Evolutionary conservation across 2,797 vertebrate species (phyloP).

Genomic region (Gallinago solitaria): DNA sequence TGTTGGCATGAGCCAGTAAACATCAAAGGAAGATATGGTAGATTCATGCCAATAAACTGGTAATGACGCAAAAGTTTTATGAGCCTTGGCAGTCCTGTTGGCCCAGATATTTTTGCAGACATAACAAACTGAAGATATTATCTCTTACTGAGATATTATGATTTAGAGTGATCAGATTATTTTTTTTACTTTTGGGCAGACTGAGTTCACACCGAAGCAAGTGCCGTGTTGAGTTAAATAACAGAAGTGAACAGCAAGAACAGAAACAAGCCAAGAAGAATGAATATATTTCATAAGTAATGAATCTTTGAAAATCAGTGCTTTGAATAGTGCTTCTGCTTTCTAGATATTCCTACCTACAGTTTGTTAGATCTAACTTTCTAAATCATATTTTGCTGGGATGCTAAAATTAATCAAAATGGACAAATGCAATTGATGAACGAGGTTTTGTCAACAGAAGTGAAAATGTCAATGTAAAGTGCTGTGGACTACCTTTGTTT

Average conservation of each 20-base stretch:
- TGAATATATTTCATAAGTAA: background rate
- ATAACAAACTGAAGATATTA: constrained; percentile 31
- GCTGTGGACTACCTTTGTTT: background rate
- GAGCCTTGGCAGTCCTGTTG: constrained; percentile 40
- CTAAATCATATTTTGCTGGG: constrained; percentile 14
- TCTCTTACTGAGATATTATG: constrained; percentile 6
- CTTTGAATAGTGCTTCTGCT: background rate
- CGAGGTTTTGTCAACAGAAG: constrained; percentile 7
- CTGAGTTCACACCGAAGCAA: background rate
- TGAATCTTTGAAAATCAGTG: background rate
- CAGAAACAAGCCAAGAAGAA: background rate
- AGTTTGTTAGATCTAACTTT: background rate
- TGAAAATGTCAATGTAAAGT: background rate
- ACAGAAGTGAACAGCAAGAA: background rate
- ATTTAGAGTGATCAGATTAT: background rate
- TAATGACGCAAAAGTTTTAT: constrained; percentile 35
- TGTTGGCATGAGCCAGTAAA: background rate
- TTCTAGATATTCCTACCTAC: constrained; percentile 12
- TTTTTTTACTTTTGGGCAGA: background rate
- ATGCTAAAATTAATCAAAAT: constrained; percentile 26
- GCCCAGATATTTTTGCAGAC: constrained; percentile 6
- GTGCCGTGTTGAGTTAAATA: background rate
- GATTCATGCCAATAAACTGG: constrained; percentile 1
- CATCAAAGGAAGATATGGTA: background rate
- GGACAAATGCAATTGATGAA: background rate